phyloP scores from a whole-genome alignment of 1,140 invertebrate species.

The Drosophila rufa region DNA sequence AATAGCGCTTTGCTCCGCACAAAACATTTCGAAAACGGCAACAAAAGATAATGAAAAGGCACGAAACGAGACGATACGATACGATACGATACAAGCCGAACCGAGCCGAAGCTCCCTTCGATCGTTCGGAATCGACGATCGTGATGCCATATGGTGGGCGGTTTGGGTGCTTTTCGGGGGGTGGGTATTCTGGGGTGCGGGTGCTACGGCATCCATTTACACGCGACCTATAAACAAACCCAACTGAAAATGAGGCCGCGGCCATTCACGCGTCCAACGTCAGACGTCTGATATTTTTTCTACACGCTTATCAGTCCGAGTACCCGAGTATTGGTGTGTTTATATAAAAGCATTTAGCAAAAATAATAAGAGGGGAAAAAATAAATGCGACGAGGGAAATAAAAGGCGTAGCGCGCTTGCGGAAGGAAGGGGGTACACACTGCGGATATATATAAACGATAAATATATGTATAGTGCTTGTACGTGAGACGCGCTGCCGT shows the following conservation, averaged over 20 bases:
- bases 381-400: constrained; percentile 17
- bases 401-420: constrained; percentile 17
- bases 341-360: constrained; percentile 41
- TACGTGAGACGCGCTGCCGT: background rate
- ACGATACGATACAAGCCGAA: constrained; percentile 16
- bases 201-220: constrained; percentile 50
- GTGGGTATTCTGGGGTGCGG: constrained; percentile 6
- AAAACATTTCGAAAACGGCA: constrained; percentile 51
- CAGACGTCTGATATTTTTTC: constrained; percentile 32
- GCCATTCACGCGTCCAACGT: constrained; percentile 60
- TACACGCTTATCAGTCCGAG: constrained; percentile 53
- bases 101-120: constrained; percentile 24
- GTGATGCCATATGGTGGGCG: constrained; percentile 14
- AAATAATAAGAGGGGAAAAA: background rate
- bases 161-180: constrained; percentile 5
- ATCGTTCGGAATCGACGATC: constrained; percentile 25
- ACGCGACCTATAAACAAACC: constrained; percentile 78
- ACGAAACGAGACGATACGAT: constrained; percentile 18
- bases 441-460: background rate
- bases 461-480: constrained; percentile 6
- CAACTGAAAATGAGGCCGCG: constrained; percentile 67
- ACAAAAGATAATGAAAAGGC: constrained; percentile 36
- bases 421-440: constrained; percentile 1
- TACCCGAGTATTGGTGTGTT: constrained; percentile 23
- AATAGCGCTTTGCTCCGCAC: constrained; percentile 42